These are phyloP conservation scores for Enteromius fasciolatus DNA, from an alignment of 2,797 vertebrate genomes.

Conservation along the genomic window DNA sequence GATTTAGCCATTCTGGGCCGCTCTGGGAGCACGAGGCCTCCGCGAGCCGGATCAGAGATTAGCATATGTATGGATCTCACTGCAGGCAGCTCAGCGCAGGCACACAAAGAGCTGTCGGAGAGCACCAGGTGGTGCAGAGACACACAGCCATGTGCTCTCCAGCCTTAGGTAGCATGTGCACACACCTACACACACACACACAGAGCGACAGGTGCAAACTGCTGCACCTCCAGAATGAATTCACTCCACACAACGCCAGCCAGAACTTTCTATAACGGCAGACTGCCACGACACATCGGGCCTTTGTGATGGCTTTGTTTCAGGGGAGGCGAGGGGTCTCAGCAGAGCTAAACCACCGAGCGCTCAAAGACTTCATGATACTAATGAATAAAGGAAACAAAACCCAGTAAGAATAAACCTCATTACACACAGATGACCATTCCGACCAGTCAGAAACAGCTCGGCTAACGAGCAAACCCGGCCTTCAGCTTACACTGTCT, in stretches of 20 bases:
- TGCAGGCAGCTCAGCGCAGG: conserved; percentile 66
- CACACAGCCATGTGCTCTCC: conserved; percentile 71
- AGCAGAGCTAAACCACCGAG: conserved; percentile 8
- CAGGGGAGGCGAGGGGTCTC: conserved; percentile 18
- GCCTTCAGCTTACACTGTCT: conserved; percentile 15
- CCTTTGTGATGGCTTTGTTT: conserved; percentile 68
- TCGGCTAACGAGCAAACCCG: neutral
- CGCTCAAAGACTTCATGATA: conserved; percentile 19
- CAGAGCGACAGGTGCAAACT: conserved; percentile 77
- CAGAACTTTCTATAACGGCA: conserved; percentile 36
- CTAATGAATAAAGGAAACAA: conserved; percentile 28
- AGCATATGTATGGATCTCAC: conserved; percentile 82
- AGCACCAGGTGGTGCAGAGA: conserved; percentile 78
- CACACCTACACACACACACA: conserved; percentile 47
- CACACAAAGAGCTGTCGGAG: conserved; percentile 76
- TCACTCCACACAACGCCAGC: conserved; percentile 33
- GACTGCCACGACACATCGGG: conserved; percentile 27
- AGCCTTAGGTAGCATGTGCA: conserved; percentile 21
- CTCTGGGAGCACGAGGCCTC: conserved; percentile 70
- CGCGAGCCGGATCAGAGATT: conserved; percentile 71
- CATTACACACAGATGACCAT: conserved; percentile 12
- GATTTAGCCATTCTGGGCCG: conserved; percentile 41
- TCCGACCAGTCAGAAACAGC: neutral
- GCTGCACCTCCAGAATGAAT: conserved; percentile 72
- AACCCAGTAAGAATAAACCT: neutral